Conservation (phyloP, 2,113 vertebrate genomes). For the Cyphomyrus plagiostoma region DNA sequence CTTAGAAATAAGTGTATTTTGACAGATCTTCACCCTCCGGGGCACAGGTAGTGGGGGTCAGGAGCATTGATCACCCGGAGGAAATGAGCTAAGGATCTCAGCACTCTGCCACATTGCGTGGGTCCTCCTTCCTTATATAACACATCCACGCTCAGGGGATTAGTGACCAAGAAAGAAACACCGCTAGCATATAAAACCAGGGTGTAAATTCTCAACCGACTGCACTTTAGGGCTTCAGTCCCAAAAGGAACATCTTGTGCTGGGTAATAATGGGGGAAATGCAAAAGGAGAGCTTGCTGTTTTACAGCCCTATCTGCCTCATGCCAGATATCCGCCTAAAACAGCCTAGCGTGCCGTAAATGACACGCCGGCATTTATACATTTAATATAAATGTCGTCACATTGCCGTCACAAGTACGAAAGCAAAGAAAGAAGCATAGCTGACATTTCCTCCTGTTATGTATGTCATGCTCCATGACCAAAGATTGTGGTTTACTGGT, state of each 20-base stretch:
- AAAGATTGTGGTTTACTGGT: not conserved
- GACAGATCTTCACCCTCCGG: conserved; percentile 39
- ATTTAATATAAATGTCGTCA: not conserved
- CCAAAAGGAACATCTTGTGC: not conserved
- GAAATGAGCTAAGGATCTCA: not conserved
- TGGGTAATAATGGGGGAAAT: not conserved
- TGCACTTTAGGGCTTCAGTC: not conserved
- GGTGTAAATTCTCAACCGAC: not conserved
- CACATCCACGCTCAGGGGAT: not conserved
- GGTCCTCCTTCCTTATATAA: not conserved
- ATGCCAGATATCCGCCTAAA: not conserved
- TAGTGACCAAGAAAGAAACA: not conserved
- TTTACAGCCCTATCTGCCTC: not conserved
- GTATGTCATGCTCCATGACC: not conserved
- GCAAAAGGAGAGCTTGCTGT: not conserved
- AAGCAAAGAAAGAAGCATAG: not conserved
- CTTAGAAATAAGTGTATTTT: conserved; percentile 36
- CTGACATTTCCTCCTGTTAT: not conserved
- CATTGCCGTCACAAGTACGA: not conserved
- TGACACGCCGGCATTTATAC: not conserved
- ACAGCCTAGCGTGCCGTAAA: not conserved
- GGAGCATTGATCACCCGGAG: conserved; percentile 10
- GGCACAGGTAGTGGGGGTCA: not conserved
- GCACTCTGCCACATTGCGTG: not conserved
- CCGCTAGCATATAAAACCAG: not conserved